A percentile compares a stretch with the other conserved stretches of the same genome.
Evolutionary conservation across 2,888 invertebrate species (phyloP).

Genomic region (Tetranychus piercei): DNA sequence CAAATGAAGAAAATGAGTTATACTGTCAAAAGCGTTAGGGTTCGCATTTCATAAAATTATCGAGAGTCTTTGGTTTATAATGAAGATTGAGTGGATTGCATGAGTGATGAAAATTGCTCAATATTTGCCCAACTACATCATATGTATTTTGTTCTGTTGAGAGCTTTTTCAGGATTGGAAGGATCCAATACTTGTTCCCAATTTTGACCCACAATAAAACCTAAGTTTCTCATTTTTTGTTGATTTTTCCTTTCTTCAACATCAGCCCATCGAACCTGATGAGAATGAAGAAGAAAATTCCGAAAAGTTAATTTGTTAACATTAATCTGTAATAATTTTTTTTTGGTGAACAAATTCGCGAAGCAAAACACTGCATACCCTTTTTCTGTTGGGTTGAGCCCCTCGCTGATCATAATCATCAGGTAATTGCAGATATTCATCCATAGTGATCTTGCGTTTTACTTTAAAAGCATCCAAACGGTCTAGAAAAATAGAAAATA

Average conservation of each 20-base stretch:
- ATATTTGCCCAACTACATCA: constrained; percentile 30
- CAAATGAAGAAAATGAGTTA: too few relatives aligned
- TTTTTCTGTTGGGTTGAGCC: neutral
- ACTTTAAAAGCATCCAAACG: constrained; percentile 63
- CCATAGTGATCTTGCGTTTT: constrained; percentile 58
- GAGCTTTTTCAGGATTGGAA: constrained; percentile 63
- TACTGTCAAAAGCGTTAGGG: too few relatives aligned
- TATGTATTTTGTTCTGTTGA: constrained; percentile 84
- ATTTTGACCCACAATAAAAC: constrained; percentile 89
- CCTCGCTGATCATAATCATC: constrained; percentile 46
- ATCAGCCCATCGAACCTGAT: constrained; percentile 91
- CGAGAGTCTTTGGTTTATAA: too few relatives aligned
- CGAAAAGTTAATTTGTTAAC: neutral
- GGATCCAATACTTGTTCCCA: constrained; percentile 91
- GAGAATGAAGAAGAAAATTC: constrained; percentile 18
- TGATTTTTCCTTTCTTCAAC: constrained; percentile 78
- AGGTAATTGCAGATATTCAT: constrained; percentile 66
- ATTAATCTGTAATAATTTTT: neutral
- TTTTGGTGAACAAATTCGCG: too few relatives aligned
- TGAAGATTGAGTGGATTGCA: too few relatives aligned
- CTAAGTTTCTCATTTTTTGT: constrained; percentile 79
- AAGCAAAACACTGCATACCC: neutral
- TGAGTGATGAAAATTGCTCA: too few relatives aligned
- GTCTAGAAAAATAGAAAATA: constrained; percentile 40
- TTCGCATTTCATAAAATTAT: too few relatives aligned